Percentiles rank a stretch among this genome's conserved stretches.
Conservation (phyloP, 2,113 vertebrate genomes). For the Melierax canorus region DNA sequence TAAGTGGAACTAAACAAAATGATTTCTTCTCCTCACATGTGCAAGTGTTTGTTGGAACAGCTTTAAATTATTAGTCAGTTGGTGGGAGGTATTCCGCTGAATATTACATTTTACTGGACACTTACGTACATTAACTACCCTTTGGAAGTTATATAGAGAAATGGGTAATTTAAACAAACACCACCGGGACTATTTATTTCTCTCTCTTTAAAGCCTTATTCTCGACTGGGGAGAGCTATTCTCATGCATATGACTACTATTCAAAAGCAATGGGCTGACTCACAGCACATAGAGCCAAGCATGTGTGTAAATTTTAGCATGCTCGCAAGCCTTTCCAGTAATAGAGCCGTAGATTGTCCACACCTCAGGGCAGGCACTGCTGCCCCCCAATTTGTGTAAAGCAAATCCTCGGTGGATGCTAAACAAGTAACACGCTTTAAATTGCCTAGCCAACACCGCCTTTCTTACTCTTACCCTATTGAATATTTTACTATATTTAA, state of each 20-base stretch:
- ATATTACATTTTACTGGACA: not conserved
- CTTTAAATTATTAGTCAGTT: not conserved
- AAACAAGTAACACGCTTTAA: not conserved
- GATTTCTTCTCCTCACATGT: not conserved
- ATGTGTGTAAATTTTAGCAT: not conserved
- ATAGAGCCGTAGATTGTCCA: not conserved
- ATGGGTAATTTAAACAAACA: not conserved
- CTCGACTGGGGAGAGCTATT: not conserved
- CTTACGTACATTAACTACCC: not conserved
- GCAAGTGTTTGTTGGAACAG: not conserved
- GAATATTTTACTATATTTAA: not conserved
- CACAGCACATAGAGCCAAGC: not conserved
- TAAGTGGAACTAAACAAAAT: not conserved
- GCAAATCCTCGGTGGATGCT: not conserved
- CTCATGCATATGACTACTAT: not conserved
- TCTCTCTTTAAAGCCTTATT: constrained; percentile 11
- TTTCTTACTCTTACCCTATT: not conserved
- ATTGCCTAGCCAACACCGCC: not conserved
- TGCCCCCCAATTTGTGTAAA: not conserved
- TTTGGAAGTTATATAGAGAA: not conserved
- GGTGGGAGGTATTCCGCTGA: not conserved
- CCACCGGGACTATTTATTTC: not conserved
- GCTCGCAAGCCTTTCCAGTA: not conserved
- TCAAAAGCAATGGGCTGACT: not conserved
- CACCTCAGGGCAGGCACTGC: not conserved